Percentiles rank a stretch among this genome's conserved stretches.
These are phyloP conservation scores for Drosophila lini DNA, from an alignment of 1,140 invertebrate genomes.

Conservation along the genomic window DNA sequence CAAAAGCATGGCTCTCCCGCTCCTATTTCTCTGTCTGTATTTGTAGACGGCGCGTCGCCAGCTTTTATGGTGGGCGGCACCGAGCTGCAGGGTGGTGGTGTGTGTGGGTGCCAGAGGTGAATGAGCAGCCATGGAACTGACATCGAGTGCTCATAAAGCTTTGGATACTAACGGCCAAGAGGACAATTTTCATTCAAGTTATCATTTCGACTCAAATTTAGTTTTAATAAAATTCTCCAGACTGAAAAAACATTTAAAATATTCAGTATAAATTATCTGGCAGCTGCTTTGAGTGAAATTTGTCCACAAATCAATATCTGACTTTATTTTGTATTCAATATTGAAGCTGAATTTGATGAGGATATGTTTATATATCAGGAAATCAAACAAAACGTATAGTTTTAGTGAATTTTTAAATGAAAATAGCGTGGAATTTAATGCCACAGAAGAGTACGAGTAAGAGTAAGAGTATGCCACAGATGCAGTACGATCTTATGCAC, in stretches of 20 bases:
- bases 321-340: neutral
- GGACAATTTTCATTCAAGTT: neutral
- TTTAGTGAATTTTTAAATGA: neutral
- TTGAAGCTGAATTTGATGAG: neutral
- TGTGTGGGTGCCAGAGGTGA: neutral
- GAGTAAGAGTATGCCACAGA: too few species aligned
- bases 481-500: neutral
- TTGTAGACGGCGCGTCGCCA: constrained; percentile 62
- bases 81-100: neutral
- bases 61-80: constrained; percentile 9
- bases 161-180: constrained; percentile 4
- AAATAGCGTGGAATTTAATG: neutral
- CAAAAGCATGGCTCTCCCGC: constrained; percentile 15
- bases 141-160: constrained; percentile 61
- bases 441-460: neutral
- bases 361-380: too few species aligned
- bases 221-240: neutral
- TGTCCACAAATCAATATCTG: neutral
- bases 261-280: neutral
- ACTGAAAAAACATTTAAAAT: neutral
- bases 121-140: constrained; percentile 40
- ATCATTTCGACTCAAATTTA: neutral
- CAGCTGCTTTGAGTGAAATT: neutral
- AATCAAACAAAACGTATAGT: neutral
- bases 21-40: constrained; percentile 26